Conservation (phyloP, 2,797 vertebrate genomes). For the Dermochelys coriacea region DNA sequence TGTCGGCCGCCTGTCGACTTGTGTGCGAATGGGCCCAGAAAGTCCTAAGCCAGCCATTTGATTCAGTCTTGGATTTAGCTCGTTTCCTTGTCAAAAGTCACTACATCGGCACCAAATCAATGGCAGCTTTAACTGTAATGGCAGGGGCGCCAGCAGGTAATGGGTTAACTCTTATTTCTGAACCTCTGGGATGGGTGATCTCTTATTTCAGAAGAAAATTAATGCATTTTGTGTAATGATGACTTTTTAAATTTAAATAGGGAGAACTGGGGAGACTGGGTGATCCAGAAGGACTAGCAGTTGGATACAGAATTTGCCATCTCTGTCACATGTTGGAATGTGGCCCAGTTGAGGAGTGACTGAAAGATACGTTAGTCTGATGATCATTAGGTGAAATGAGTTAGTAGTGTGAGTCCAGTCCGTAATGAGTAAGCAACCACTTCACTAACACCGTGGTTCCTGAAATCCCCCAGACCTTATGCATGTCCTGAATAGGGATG, state of each 20-base stretch:
- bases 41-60: conserved; percentile 97
- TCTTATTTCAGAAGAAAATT: not conserved
- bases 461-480: not conserved
- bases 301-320: not conserved
- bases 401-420: not conserved
- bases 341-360: not conserved
- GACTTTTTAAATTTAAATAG: not conserved
- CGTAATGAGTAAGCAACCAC: not conserved
- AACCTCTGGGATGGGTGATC: not conserved
- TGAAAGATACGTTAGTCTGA: not conserved
- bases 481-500: not conserved
- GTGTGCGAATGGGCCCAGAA: conserved; percentile 99
- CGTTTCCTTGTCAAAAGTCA: conserved; percentile 98
- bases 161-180: not conserved
- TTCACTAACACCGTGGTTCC: not conserved
- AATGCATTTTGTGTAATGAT: not conserved
- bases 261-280: not conserved
- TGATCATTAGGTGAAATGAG: not conserved
- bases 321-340: not conserved
- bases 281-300: not conserved
- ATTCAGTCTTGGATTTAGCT: conserved; percentile 94
- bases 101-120: conserved; percentile 97
- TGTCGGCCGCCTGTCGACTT: conserved; percentile 94
- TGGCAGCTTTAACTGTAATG: conserved; percentile 96
- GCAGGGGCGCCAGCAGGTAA: conserved; percentile 92